Evolutionary conservation across 2,113 vertebrate species (phyloP).

Genomic region (Oreochromis tanganicae): DNA sequence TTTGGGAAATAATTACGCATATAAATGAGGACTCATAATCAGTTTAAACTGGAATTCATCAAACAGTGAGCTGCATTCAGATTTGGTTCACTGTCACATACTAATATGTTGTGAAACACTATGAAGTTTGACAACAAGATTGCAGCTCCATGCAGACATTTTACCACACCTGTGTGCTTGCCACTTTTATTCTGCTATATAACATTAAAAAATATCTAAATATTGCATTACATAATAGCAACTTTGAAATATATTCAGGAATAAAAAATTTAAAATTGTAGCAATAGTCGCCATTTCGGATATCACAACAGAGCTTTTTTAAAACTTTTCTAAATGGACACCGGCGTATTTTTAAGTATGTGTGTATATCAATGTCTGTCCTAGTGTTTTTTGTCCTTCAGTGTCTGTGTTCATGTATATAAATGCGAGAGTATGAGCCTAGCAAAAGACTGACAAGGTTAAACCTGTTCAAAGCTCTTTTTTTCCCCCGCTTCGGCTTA

Average conservation of each 20-base stretch:
- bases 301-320: neutral
- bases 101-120: neutral
- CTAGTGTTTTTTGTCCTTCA: neutral
- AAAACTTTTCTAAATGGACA: neutral
- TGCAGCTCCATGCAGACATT: neutral
- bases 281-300: neutral
- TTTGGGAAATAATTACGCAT: constrained; percentile 17
- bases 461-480: constrained; percentile 32
- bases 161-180: neutral
- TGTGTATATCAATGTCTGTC: neutral
- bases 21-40: neutral
- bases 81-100: neutral
- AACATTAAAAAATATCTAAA: neutral
- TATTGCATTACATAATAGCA: neutral
- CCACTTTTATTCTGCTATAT: neutral
- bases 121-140: neutral
- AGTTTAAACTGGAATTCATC: neutral
- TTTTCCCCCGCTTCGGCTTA: constrained; percentile 41
- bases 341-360: neutral
- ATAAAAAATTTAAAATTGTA: neutral
- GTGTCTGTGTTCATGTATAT: neutral
- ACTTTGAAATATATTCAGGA: neutral
- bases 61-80: neutral
- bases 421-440: neutral
- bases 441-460: constrained; percentile 45